Conservation (phyloP, 1,140 invertebrate genomes). For the Pollicipes pollicipes region DNA sequence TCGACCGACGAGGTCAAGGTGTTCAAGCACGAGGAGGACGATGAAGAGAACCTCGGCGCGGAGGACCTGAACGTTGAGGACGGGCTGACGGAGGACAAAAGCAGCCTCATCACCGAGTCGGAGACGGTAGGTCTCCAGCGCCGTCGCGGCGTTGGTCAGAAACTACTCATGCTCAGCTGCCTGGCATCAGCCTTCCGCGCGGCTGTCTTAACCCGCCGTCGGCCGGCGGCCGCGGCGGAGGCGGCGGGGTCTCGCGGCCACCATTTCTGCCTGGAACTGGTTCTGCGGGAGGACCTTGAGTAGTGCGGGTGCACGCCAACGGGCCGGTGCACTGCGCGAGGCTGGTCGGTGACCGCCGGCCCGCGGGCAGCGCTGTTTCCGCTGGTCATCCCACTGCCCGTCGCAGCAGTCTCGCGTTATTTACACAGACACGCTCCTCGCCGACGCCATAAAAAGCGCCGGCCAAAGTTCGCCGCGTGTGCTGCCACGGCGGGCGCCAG, state of each 20-base stretch:
- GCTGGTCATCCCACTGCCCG: background rate
- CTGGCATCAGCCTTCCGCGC: no score
- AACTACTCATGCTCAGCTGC: no score
- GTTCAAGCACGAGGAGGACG: constrained; percentile 14
- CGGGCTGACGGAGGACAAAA: constrained; percentile 11
- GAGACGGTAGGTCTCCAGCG: background rate
- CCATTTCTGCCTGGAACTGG: background rate
- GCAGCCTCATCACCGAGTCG: constrained; percentile 12
- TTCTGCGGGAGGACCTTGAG: background rate
- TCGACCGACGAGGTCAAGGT: constrained; percentile 13
- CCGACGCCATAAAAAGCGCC: background rate
- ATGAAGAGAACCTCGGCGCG: constrained; percentile 4
- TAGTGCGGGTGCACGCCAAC: background rate
- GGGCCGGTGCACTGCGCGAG: no score
- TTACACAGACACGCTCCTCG: background rate
- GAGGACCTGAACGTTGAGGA: constrained; percentile 13
- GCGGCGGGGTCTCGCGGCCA: no score
- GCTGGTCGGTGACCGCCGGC: background rate
- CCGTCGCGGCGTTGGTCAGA: no score
- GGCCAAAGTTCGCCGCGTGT: background rate
- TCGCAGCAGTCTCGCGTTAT: background rate
- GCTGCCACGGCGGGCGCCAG: background rate
- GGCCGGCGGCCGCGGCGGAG: background rate
- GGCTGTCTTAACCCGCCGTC: no score
- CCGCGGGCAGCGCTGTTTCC: background rate